Evolutionary conservation across 2,113 vertebrate genomes (phyloP), one percentile per base, ranked within the genome.

Genomic region (Todiramphus chloris): DNA sequence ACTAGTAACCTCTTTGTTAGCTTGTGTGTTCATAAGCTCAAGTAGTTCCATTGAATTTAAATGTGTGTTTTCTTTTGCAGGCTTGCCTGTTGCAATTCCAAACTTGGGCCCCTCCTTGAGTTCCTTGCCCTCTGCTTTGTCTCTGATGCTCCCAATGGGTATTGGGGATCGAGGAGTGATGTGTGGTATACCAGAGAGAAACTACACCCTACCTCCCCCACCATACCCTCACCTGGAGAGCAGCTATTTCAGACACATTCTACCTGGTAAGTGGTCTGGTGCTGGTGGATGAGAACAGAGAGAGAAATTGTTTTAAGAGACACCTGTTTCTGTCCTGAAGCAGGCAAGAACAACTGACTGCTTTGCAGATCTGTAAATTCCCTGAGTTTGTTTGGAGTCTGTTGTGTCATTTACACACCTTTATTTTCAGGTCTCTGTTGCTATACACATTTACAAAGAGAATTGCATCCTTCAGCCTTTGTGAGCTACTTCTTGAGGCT

Each of bases 141-240:
- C 99, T 53, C 98, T 99, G 91, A 99, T 99, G 99, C 98, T 99
- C 95, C 99, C 99, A 63, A 99, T 99, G 99, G 99, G 99, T 94
- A 98, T 99, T 95, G 99, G 99, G 30, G 99, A 99, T 97, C 98
- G 99, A 97, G 99, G 99, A 63, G 99, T 99, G 91, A 99, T 99
- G 99, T 99, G 99, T 93, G 99, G 99, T 96, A 97, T 99, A 83
- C 99, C 99, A 11, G 99, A 99, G 93, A 99, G 99, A 96, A 99
- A 99, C 97, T 99, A 99, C 92, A 98, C 99, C 67, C 97, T 99
- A 95, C 99, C 99, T 43, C 99, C 99, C 9, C 99, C 99, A 58
- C 99, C 99, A 4, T 99, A 99, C 97, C 99, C 99, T 33, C 99
- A 99, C 96, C 97, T 99, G 97, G 99, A 99, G 96, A 99, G 99